phyloP scores from a whole-genome alignment of 2,797 vertebrate species.

The Peromyscus aztecus region DNA sequence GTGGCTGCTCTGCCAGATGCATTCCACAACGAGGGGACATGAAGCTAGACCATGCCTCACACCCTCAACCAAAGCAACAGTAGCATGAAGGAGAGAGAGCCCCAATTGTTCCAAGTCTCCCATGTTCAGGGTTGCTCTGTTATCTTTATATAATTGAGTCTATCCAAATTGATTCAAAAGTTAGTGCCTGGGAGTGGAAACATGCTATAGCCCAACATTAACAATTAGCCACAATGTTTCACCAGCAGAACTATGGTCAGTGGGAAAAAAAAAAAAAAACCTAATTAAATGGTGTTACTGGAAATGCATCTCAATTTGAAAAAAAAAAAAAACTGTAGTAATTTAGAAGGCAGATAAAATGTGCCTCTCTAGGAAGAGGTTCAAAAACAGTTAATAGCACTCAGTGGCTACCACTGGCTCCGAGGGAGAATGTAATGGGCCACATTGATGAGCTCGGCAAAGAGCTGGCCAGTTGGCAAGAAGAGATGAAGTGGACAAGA shows the following conservation, averaged over 20 bases:
- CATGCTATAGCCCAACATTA: background rate
- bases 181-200: background rate
- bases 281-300: background rate
- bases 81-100: background rate
- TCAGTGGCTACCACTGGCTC: background rate
- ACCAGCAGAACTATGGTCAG: background rate
- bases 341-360: conserved; percentile 26
- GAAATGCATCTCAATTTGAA: background rate
- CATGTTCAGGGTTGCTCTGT: background rate
- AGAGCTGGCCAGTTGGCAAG: background rate
- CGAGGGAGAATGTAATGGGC: background rate
- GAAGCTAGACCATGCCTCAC: too few relatives aligned
- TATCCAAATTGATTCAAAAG: background rate
- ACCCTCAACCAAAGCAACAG: background rate
- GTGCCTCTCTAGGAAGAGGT: background rate
- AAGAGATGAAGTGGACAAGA: background rate
- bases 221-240: background rate
- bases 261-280: background rate
- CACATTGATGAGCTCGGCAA: background rate
- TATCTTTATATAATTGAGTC: background rate
- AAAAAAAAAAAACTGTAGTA: background rate
- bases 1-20: background rate
- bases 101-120: background rate
- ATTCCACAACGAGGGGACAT: background rate
- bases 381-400: conserved; percentile 6